Conservation (phyloP, 2,888 invertebrate species). For the Epinotia nisella region DNA sequence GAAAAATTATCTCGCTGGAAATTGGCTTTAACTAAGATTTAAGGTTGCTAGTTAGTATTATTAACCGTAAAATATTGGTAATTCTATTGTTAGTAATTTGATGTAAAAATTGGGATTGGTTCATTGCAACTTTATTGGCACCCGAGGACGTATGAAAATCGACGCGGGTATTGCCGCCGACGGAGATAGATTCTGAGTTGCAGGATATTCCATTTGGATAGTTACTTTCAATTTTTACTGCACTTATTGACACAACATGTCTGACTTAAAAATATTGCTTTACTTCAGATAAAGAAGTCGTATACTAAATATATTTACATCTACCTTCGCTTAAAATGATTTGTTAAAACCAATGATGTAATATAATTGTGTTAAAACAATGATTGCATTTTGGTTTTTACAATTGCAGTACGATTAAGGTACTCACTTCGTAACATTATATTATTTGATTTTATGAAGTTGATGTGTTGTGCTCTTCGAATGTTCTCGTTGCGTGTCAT, state of each 20-base stretch:
- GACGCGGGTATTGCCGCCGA: neutral
- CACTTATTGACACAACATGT: neutral
- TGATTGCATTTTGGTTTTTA: neutral
- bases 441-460: neutral
- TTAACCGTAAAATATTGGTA: neutral
- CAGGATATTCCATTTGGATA: neutral
- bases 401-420: neutral
- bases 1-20: constrained; percentile 15
- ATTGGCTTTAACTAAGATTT: neutral
- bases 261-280: too few relatives aligned
- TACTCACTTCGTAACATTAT: too few relatives aligned
- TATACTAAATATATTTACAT: neutral
- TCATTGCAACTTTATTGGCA: neutral
- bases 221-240: neutral
- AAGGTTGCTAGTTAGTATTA: neutral
- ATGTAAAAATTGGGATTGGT: neutral
- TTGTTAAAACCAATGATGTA: too few relatives aligned
- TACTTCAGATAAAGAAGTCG: too few relatives aligned
- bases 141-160: neutral
- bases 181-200: neutral
- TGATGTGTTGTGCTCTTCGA: neutral
- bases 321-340: neutral
- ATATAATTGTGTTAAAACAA: neutral
- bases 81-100: neutral
- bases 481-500: constrained; percentile 1